Evolutionary conservation across 2,888 invertebrate genomes (phyloP), one percentile per base, ranked within the genome.

Genomic region (Microdon myrmicae): DNA sequence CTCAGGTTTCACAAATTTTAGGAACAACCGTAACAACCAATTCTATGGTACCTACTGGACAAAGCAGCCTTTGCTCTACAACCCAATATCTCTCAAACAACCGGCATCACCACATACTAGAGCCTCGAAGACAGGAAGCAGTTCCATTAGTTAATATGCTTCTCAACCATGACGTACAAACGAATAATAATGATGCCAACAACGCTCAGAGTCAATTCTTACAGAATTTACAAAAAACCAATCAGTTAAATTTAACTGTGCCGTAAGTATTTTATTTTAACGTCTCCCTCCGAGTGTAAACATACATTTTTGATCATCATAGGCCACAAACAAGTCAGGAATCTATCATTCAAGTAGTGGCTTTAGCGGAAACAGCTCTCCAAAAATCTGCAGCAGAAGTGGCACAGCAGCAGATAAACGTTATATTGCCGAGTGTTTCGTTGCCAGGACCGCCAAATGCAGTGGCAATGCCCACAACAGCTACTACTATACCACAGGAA

Each of bases 401-500:
- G 47, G 72, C 75, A 19, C 78, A 77, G 39, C 75, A 76, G 22
- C 56, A 64, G 61, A 43, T 49, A 37, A 61, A 34, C 37, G 19
- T 26, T 17, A 51, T 64, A 25, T 28, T 9, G 71, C 73, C 39
- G 70, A 71, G 55, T 6, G 74, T 72, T 8, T 41, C 61, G 2
- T 32, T 61, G 14, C 71, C 71, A 9, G 72, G 73, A 7, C 72
- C 74, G 12, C 72, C 74, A 2, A 73, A 83, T 74, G 73, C 80
- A 70, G 78, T 74, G 17, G 73, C 76, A 9, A 70, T 77, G 3
- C 71, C 75, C 25, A 71, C 75, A 9, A 28, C 47, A 3, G 31
- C 69, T 2, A 67, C 69, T 26, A 86, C 86, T 83, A 85, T 85
- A 80, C 89, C 83, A 43, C 88, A 89, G 74, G 86, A 90, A 34